phyloP scores from a whole-genome alignment of 2,113 vertebrate genomes.

The Bungarus multicinctus region DNA sequence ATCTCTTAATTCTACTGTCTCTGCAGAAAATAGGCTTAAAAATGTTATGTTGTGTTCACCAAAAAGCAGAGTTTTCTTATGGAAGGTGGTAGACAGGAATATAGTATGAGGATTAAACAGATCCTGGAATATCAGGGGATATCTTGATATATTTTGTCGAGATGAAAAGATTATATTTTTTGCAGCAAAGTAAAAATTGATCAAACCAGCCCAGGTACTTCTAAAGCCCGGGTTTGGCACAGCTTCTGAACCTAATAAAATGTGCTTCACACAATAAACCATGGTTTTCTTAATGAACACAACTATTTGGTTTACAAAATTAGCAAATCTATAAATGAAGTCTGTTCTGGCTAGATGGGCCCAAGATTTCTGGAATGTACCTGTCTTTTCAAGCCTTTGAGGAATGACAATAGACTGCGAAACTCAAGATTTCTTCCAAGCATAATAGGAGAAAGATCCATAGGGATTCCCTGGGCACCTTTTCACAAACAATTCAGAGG shows the following conservation, averaged over 20 bases:
- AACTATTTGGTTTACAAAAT: neutral
- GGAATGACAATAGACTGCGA: neutral
- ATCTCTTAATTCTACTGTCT: neutral
- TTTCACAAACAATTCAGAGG: neutral
- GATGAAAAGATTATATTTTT: neutral
- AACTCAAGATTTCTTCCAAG: neutral
- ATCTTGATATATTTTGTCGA: neutral
- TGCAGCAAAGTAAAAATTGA: neutral
- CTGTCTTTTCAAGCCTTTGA: neutral
- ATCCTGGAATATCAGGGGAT: neutral
- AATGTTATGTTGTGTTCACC: neutral
- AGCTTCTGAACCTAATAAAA: neutral
- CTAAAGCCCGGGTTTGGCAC: neutral
- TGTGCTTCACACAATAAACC: neutral
- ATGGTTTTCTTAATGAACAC: neutral
- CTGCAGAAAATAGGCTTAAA: neutral
- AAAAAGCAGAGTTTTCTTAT: neutral
- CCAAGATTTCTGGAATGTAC: neutral
- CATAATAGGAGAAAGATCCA: neutral
- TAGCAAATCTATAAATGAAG: neutral
- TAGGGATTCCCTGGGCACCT: neutral
- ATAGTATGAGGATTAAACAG: neutral
- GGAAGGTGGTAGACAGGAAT: neutral
- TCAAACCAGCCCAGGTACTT: neutral
- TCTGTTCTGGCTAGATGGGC: neutral